Percentiles rank a stretch among this genome's conserved stretches.
These are phyloP conservation scores for Chondrilla cf. caribensis DNA, from an alignment of 37 sponge, comb jelly and placozoan species.

Conservation along the genomic window DNA sequence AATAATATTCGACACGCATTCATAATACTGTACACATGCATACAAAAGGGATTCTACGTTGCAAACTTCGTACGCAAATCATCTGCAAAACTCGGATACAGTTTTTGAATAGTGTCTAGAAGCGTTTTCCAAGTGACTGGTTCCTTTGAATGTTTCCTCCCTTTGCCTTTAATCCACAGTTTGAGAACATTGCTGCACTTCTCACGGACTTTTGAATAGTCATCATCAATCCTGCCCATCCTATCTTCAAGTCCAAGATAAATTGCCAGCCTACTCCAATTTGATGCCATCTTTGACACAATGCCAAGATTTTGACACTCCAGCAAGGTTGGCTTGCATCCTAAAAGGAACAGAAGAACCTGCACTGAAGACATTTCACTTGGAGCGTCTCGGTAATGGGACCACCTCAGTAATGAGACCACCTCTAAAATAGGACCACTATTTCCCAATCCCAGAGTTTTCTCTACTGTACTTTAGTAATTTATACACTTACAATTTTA, in stretches of 20 bases:
- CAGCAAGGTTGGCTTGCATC: background rate
- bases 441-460: no score
- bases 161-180: constrained; percentile 4
- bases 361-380: no score
- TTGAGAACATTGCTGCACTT: background rate
- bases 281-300: constrained; percentile 1
- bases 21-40: no score
- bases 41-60: no score
- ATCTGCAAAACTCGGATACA: constrained; percentile 3
- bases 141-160: background rate
- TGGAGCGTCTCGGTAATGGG: no score
- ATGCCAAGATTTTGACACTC: background rate
- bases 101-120: background rate
- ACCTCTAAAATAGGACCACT: no score
- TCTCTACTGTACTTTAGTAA: no score
- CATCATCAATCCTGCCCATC: background rate
- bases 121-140: background rate
- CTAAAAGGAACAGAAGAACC: background rate
- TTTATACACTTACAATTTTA: no score
- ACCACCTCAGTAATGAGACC: no score
- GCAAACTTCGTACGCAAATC: background rate
- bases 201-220: background rate
- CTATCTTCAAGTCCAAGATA: constrained; percentile 5
- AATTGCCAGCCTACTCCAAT: background rate
- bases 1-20: no score